Conservation (phyloP, 2,888 invertebrate genomes). For the Pocota personata region DNA sequence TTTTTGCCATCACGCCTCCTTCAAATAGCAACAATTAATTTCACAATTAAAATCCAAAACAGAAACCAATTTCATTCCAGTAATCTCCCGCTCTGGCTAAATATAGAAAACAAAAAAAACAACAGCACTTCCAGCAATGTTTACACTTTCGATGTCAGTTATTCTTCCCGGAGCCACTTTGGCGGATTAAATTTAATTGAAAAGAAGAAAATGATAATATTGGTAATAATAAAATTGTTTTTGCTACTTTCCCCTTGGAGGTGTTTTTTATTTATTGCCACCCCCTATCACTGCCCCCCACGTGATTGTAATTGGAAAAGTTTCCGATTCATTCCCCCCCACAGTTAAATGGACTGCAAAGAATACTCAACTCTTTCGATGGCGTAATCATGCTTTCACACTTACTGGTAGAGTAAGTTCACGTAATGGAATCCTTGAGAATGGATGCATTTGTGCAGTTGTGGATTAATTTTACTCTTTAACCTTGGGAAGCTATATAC, state of each 20-base stretch:
- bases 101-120: background rate
- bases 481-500: background rate
- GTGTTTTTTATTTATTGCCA: slow-evolving; percentile 39
- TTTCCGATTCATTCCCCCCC: slow-evolving; percentile 22
- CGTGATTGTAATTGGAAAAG: slow-evolving; percentile 62
- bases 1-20: background rate
- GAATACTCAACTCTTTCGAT: slow-evolving; percentile 7
- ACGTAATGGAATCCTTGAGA: slow-evolving; percentile 14
- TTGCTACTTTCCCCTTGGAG: background rate
- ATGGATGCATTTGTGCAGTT: background rate
- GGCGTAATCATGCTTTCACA: background rate
- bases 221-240: slow-evolving; percentile 47
- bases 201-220: slow-evolving; percentile 35
- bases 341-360: slow-evolving; percentile 4
- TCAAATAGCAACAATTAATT: slow-evolving; percentile 29
- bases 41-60: slow-evolving; percentile 36
- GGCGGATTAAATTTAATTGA: slow-evolving; percentile 50
- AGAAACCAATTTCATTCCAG: slow-evolving; percentile 10
- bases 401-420: background rate
- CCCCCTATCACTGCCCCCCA: background rate
- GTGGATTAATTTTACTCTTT: background rate
- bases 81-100: background rate
- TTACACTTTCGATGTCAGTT: background rate
- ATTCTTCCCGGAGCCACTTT: slow-evolving; percentile 2
- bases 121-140: background rate